Conservation (phyloP, 2,888 invertebrate genomes). For the Boloria selene region DNA sequence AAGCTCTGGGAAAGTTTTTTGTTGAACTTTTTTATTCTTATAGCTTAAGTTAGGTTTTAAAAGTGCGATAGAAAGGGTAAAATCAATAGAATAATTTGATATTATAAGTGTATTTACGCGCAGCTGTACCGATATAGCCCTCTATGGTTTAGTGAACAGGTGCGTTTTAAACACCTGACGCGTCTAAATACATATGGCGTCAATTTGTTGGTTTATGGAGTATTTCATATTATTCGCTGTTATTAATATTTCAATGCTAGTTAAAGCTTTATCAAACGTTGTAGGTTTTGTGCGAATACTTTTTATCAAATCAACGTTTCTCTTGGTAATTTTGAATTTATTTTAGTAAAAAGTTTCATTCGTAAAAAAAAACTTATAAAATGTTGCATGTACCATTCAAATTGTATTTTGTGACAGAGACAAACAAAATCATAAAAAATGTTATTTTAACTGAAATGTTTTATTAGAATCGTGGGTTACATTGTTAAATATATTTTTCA, state of each 20-base stretch:
- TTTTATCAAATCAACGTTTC: constrained; percentile 10
- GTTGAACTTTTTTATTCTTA: neutral
- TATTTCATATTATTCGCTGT: neutral
- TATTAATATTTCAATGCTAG: neutral
- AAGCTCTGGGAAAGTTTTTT: neutral
- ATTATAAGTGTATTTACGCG: neutral
- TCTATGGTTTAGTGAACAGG: constrained; percentile 24
- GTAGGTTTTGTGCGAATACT: neutral
- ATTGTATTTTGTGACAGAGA: neutral
- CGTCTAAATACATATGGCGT: constrained; percentile 19
- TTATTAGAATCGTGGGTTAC: constrained; percentile 9
- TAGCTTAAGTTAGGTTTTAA: neutral
- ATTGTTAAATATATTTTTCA: constrained; percentile 51
- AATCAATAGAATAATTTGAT: constrained; percentile 2
- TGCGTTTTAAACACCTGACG: constrained; percentile 30
- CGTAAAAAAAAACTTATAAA: neutral
- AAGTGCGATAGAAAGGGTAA: neutral
- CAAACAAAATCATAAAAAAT: constrained; percentile 14
- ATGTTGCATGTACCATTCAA: neutral
- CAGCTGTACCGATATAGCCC: constrained; percentile 15
- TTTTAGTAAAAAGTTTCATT: neutral
- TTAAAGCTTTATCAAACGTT: neutral
- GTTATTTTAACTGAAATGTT: constrained; percentile 27
- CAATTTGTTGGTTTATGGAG: constrained; percentile 3
- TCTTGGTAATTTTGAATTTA: neutral